phyloP scores from a whole-genome alignment of 2,888 invertebrate species.

The Philonicus albiceps region DNA sequence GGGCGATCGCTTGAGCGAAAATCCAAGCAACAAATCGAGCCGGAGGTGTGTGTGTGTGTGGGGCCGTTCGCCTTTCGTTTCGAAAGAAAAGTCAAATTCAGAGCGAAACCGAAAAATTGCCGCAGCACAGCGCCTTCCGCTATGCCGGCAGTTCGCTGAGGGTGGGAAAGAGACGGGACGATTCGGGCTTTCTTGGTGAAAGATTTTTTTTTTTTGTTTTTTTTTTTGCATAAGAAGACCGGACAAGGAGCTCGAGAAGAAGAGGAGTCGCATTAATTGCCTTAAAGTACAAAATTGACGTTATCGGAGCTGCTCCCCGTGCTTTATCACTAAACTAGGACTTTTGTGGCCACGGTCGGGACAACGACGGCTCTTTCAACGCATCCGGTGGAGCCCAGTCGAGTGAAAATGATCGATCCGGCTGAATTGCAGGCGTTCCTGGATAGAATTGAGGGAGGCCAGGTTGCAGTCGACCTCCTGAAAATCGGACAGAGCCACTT shows the following conservation, averaged over 20 bases:
- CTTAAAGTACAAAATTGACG: slow-evolving; percentile 28
- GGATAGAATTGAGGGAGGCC: slow-evolving; percentile 53
- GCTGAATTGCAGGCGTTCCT: slow-evolving; percentile 53
- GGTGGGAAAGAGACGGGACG: neutral
- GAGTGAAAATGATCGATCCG: slow-evolving; percentile 52
- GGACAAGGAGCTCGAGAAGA: neutral
- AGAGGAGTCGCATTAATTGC: neutral
- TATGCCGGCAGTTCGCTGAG: slow-evolving; percentile 16
- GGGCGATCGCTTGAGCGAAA: neutral
- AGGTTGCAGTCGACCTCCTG: slow-evolving; percentile 53
- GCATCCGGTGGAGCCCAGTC: neutral
- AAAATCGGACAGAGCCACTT: slow-evolving; percentile 53
- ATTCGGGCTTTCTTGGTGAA: slow-evolving; percentile 1
- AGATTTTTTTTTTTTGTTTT: slow-evolving; percentile 8
- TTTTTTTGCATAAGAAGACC: slow-evolving; percentile 15
- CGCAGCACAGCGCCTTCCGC: slow-evolving; percentile 23
- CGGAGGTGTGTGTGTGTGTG: neutral
- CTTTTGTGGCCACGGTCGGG: neutral
- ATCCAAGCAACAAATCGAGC: slow-evolving; percentile 8
- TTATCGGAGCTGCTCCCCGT: neutral
- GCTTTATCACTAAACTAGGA: neutral
- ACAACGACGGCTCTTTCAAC: neutral
- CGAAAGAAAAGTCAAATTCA: slow-evolving; percentile 32
- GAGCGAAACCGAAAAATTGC: slow-evolving; percentile 17
- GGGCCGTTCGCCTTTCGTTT: slow-evolving; percentile 36